Percentiles rank a stretch among this genome's conserved stretches.
These are phyloP conservation scores for Drosophila erecta DNA, from an alignment of 1,140 invertebrate genomes.

Conservation along the genomic window DNA sequence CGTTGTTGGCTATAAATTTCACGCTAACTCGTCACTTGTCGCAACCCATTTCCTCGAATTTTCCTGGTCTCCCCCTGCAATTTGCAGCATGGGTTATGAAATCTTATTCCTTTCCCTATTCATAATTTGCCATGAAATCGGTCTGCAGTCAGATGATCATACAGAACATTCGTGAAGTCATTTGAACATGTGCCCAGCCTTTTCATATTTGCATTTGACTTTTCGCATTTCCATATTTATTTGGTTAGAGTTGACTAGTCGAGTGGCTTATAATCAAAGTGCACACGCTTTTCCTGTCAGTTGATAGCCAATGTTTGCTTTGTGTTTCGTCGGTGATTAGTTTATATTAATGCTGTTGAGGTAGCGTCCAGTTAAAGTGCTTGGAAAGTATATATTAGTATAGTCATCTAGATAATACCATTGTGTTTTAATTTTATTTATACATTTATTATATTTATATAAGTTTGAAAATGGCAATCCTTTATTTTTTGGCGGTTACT, in stretches of 20 bases:
- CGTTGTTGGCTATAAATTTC: constrained; percentile 64
- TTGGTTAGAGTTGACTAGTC: constrained; percentile 21
- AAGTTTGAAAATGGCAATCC: neutral
- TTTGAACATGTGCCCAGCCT: neutral
- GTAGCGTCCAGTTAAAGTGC: neutral
- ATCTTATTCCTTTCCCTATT: constrained; percentile 19
- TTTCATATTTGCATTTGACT: constrained; percentile 20
- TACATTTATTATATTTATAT: neutral
- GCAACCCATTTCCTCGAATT: constrained; percentile 29
- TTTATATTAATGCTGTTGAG: neutral
- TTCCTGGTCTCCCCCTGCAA: constrained; percentile 14
- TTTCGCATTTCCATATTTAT: constrained; percentile 30
- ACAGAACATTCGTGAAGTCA: constrained; percentile 3
- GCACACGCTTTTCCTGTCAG: constrained; percentile 48
- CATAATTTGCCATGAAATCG: constrained; percentile 16
- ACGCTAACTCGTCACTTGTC: constrained; percentile 74
- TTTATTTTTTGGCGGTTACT: constrained; percentile 1
- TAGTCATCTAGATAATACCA: neutral
- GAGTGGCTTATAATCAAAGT: constrained; percentile 53
- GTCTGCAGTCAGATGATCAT: neutral
- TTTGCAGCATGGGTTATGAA: constrained; percentile 11
- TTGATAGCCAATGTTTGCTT: constrained; percentile 19
- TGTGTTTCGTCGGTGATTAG: constrained; percentile 12
- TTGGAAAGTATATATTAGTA: neutral
- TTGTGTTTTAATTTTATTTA: neutral